Conservation (phyloP, 2,797 vertebrate species). For the Dryobates pubescens region DNA sequence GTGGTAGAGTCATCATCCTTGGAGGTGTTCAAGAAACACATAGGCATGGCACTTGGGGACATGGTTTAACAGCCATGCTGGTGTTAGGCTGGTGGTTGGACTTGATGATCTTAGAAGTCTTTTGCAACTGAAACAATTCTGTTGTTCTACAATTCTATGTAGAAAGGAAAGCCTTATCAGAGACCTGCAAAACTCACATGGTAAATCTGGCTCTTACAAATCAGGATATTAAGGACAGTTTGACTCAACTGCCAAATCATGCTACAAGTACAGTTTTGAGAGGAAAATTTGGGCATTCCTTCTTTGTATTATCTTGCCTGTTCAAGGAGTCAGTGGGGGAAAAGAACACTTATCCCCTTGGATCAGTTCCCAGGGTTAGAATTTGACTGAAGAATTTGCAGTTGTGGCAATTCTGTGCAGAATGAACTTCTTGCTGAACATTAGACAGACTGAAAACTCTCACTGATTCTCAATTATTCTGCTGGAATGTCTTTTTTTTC, state of each 20-base stretch:
- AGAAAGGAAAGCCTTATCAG: neutral
- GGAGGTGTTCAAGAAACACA: no score
- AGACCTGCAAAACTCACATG: neutral
- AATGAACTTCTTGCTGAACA: neutral
- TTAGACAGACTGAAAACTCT: neutral
- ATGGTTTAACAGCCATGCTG: no score
- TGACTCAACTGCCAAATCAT: neutral
- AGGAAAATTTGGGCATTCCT: neutral
- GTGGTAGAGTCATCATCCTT: no score
- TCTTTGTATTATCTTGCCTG: neutral
- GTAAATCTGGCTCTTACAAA: neutral
- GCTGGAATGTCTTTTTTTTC: neutral
- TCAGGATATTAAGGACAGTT: neutral
- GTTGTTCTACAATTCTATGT: no score
- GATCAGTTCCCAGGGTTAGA: neutral
- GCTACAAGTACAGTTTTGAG: neutral
- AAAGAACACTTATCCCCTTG: neutral
- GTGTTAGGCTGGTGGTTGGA: no score
- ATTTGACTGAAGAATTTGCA: neutral
- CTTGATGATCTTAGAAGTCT: no score
- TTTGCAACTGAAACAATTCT: no score
- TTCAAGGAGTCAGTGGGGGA: neutral
- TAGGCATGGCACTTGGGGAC: no score
- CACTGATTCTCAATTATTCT: neutral
- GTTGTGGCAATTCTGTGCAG: neutral